A percentile compares a stretch with the other conserved stretches of the same genome.
Conservation (phyloP, 2,113 vertebrate species). For the Odontesthes bonariensis region DNA sequence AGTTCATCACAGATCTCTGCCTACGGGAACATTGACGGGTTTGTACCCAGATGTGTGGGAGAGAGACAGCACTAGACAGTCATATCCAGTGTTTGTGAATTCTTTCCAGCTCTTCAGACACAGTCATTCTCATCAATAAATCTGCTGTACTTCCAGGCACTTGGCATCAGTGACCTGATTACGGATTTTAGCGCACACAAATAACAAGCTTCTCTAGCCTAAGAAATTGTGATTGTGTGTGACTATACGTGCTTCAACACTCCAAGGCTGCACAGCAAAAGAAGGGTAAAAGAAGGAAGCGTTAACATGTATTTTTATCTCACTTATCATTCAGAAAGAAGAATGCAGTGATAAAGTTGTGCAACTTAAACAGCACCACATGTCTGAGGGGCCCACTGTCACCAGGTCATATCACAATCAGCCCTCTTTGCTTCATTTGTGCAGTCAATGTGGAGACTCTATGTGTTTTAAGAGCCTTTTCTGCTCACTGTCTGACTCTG, state of each 20-base stretch:
- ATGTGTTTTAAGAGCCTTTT: slow-evolving; percentile 61
- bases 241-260: not conserved
- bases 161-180: slow-evolving; percentile 38
- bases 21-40: slow-evolving; percentile 61
- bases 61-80: slow-evolving; percentile 54
- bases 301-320: slow-evolving; percentile 46
- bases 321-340: slow-evolving; percentile 32
- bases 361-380: slow-evolving; percentile 55
- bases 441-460: slow-evolving; percentile 58
- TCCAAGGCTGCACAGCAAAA: not conserved
- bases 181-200: slow-evolving; percentile 33
- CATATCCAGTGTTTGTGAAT: slow-evolving; percentile 52
- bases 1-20: slow-evolving; percentile 54
- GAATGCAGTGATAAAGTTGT: slow-evolving; percentile 44
- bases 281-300: slow-evolving; percentile 29
- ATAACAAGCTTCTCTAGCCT: not conserved
- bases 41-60: slow-evolving; percentile 77
- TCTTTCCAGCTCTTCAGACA: slow-evolving; percentile 53
- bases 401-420: slow-evolving; percentile 56
- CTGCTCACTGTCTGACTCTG: slow-evolving; percentile 39
- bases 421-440: slow-evolving; percentile 44
- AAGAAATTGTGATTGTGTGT: not conserved
- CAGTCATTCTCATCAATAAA: slow-evolving; percentile 52
- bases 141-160: slow-evolving; percentile 58
- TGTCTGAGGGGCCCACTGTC: slow-evolving; percentile 53